Evolutionary conservation across 1,140 invertebrate species (phyloP), one percentile per base, ranked within the genome.

Genomic region (Phymorhynchus buccinoides): DNA sequence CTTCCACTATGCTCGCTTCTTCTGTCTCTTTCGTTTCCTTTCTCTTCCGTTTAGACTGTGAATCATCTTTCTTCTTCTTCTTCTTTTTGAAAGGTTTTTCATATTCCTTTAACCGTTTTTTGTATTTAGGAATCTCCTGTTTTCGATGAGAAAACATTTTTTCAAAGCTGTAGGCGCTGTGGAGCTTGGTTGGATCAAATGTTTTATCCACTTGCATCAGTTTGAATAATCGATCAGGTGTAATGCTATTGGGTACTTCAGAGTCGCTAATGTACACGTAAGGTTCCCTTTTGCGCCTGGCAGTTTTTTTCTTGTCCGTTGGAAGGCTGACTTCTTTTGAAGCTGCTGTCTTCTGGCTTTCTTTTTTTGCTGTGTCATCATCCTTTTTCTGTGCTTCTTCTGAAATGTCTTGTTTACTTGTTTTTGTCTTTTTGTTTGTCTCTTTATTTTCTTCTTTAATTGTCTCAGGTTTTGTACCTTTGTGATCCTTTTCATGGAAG

Each of bases 151-250:
- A 30, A 35, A 56, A 80, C 3, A 80, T n/a, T 56, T 80, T 80
- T 22, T 80, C 79, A 80, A 80, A 80, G 56, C 79, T 80, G 32
- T 80, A 80, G 12, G 79, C 42, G 32, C 79, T 80, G 42, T 80
- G 42, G 3, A 80, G 44, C 48, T 80, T 80, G 18, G 79, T 80
- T 56, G 79, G 79, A n/a, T 80, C 79, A 52, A 80, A 80, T n/a
- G 32, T 12, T 35, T 52, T 30, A 37, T 80, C 32, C 27, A 80
- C 30, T 22, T 35, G 32, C 79, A 80, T 80, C 44, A 80, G 6
- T 56, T 56, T 30, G 48, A 80, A 80, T 37, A 80, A 37, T 18
- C 35, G 16, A 0, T n/a, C 79, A 2, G 42, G 41, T 9, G 4
- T 56, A 9, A 80, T n/a, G 3, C 56, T 35, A 52, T 30, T 48